These are phyloP conservation scores for Stegophylla sp. DNA, from an alignment of 2,888 invertebrate species.

Conservation along the genomic window DNA sequence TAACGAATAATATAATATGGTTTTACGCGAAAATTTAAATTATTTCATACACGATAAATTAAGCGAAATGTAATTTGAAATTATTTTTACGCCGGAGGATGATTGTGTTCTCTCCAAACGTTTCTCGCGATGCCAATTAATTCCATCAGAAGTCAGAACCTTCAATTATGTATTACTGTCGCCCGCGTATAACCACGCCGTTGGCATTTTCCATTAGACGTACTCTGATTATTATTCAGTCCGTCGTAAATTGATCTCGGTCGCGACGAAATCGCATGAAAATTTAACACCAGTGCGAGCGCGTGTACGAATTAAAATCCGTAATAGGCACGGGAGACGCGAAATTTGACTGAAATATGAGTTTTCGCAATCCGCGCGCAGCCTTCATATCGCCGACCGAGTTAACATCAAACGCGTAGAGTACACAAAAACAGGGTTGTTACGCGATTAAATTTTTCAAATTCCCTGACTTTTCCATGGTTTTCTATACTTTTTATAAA, in stretches of 20 bases:
- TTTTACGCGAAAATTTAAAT: no score
- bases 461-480: no score
- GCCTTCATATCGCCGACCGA: neutral
- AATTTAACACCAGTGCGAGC: neutral
- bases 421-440: neutral
- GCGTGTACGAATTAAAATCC: neutral
- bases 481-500: no score
- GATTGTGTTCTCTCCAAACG: conserved; percentile 14
- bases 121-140: conserved; percentile 34
- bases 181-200: conserved; percentile 38
- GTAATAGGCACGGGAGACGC: neutral
- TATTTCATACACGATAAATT: conserved; percentile 15
- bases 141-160: conserved; percentile 24
- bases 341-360: neutral
- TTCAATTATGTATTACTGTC: conserved; percentile 55
- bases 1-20: no score
- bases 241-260: conserved; percentile 28
- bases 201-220: conserved; percentile 39
- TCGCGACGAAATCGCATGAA: conserved; percentile 2
- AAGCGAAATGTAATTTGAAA: conserved; percentile 12
- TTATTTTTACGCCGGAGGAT: conserved; percentile 2
- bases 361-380: conserved; percentile 3
- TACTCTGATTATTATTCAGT: conserved; percentile 40
- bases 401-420: neutral
- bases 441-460: no score